Evolutionary conservation across 2,113 vertebrate species (phyloP).

Genomic region (Tonatia bakeri): DNA sequence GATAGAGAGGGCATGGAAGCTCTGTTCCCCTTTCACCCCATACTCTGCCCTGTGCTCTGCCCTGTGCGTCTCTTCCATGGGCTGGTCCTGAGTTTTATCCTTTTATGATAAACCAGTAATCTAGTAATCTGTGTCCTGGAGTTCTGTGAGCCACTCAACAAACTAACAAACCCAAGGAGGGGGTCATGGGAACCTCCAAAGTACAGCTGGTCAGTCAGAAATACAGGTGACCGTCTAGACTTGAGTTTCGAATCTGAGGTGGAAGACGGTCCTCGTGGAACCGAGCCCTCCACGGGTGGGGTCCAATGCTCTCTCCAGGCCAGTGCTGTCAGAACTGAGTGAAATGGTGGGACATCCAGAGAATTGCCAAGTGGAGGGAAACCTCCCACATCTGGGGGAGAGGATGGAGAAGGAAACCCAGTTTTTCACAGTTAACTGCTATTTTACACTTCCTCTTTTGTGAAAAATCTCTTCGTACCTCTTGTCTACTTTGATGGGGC

Average conservation of each 20-base stretch:
- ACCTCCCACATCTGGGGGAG: not conserved
- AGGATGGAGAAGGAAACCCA: not conserved
- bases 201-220: not conserved
- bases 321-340: not conserved
- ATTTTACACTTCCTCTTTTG: not conserved
- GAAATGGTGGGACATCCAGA: not conserved
- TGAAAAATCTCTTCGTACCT: not conserved
- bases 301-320: not conserved
- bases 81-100: not conserved
- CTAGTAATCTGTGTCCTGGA: not conserved
- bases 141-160: not conserved
- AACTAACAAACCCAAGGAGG: not conserved
- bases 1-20: too few species aligned
- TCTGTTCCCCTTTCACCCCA: fast-evolving
- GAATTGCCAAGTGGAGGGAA: not conserved
- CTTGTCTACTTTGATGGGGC: not conserved
- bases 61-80: not conserved
- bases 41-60: not conserved
- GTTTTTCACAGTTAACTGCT: not conserved
- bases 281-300: not conserved
- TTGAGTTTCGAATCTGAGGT: too few species aligned
- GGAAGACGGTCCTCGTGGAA: not conserved
- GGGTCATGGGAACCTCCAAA: not conserved
- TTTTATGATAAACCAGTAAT: not conserved
- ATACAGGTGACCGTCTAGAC: not conserved